phyloP scores from a whole-genome alignment of 2,113 vertebrate species.

The Phylloscopus trochilus region DNA sequence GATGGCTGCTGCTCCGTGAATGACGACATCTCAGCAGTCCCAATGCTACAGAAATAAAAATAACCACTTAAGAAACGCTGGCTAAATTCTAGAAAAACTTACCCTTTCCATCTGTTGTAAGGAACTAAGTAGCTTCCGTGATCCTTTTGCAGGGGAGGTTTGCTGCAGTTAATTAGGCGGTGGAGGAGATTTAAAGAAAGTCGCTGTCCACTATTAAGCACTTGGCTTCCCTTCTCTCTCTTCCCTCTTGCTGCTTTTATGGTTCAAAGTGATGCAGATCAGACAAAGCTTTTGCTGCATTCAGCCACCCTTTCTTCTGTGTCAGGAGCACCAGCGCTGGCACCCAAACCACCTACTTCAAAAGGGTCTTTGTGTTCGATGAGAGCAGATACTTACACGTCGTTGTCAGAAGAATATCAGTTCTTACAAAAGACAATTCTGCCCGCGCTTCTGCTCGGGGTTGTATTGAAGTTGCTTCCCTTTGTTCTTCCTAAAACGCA shows the following conservation, averaged over 20 bases:
- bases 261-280: conserved; percentile 3
- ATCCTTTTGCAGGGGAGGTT: not conserved
- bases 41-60: not conserved
- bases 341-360: conserved; percentile 15
- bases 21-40: not conserved
- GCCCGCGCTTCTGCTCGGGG: not conserved
- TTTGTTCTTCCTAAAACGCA: conserved; percentile 15
- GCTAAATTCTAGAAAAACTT: not conserved
- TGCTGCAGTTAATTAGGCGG: not conserved
- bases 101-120: not conserved
- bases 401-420: not conserved
- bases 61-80: not conserved
- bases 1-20: not conserved
- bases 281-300: not conserved
- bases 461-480: not conserved
- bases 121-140: not conserved
- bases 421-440: not conserved
- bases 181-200: not conserved
- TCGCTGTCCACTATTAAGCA: conserved; percentile 16
- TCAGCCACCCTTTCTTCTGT: not conserved
- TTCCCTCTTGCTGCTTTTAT: not conserved
- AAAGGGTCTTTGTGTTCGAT: not conserved
- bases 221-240: not conserved
- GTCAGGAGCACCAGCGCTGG: not conserved
- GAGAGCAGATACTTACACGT: conserved; percentile 25